Evolutionary conservation across 2,888 invertebrate genomes (phyloP).

Genomic region (Stenodera caucasica): DNA sequence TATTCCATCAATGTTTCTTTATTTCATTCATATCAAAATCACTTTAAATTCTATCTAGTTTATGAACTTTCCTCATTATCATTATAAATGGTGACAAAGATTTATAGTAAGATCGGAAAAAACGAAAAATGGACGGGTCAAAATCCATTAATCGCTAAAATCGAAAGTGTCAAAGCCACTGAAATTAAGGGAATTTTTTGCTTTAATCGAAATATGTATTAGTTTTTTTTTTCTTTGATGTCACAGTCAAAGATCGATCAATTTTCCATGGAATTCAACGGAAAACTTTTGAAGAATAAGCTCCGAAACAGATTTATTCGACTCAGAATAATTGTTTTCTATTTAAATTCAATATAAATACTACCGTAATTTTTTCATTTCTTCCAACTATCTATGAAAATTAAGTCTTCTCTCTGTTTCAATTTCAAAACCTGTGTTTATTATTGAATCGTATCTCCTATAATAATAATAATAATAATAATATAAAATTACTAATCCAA

Average conservation of each 20-base stretch:
- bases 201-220: too few relatives aligned
- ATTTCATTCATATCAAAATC: constrained; percentile 3
- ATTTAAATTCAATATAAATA: too few relatives aligned
- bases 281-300: background rate
- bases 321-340: too few relatives aligned
- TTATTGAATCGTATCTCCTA: too few relatives aligned
- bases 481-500: constrained; percentile 2
- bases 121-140: background rate
- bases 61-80: background rate
- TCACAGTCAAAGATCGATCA: too few relatives aligned
- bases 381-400: background rate
- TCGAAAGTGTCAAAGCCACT: background rate
- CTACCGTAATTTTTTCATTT: constrained; percentile 7
- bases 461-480: too few relatives aligned
- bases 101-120: background rate
- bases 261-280: too few relatives aligned
- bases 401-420: too few relatives aligned
- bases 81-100: background rate
- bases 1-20: constrained; percentile 23
- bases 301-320: background rate
- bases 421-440: too few relatives aligned
- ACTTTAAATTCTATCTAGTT: background rate
- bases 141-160: background rate
- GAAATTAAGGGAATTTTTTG: background rate
- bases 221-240: too few relatives aligned